A percentile compares a stretch with the other conserved stretches of the same genome.
phyloP scores from a whole-genome alignment of 2,797 vertebrate species.

The Sphaeramia orbicularis region DNA sequence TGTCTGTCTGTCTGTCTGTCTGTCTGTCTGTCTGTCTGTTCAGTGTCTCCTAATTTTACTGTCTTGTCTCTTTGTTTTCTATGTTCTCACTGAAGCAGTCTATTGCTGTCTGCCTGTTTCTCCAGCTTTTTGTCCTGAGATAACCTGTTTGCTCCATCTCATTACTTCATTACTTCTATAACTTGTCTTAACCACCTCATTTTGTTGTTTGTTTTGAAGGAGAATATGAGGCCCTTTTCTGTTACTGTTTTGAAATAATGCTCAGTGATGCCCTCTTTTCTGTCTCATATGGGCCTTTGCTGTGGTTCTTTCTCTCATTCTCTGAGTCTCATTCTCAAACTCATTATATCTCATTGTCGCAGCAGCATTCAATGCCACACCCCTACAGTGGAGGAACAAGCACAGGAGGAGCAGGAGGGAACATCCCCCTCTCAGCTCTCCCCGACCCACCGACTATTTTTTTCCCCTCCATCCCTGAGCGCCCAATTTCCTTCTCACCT shows the following conservation, averaged over 20 bases:
- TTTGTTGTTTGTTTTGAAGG: conserved; percentile 40
- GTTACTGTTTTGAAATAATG: conserved; percentile 34
- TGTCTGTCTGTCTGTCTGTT: conserved; percentile 37
- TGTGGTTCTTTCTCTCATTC: conserved; percentile 60
- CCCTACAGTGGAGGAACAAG: conserved; percentile 88
- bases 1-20: conserved; percentile 48
- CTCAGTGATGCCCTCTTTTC: conserved; percentile 24
- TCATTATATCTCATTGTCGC: conserved; percentile 94
- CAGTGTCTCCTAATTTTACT: conserved; percentile 31
- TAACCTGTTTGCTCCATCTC: conserved; percentile 26
- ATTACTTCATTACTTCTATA: conserved; percentile 18
- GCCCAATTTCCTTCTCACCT: conserved; percentile 96
- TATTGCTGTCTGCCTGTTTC: conserved; percentile 36
- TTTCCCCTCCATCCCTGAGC: conserved; percentile 94
- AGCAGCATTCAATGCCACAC: conserved; percentile 93
- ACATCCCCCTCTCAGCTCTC: conserved; percentile 80
- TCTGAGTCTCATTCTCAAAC: conserved; percentile 82
- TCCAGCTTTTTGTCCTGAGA: conserved; percentile 22
- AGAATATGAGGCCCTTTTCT: conserved; percentile 23
- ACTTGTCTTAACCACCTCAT: conserved; percentile 15
- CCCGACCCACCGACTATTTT: conserved; percentile 91
- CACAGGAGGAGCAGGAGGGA: conserved; percentile 68
- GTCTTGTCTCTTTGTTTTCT: conserved; percentile 34
- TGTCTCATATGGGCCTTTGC: conserved; percentile 60
- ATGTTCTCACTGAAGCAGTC: conserved; percentile 28